Percentiles rank a stretch among this genome's conserved stretches.
phyloP scores from a whole-genome alignment of 2,888 invertebrate species.

The Exephanes ischioxanthus region DNA sequence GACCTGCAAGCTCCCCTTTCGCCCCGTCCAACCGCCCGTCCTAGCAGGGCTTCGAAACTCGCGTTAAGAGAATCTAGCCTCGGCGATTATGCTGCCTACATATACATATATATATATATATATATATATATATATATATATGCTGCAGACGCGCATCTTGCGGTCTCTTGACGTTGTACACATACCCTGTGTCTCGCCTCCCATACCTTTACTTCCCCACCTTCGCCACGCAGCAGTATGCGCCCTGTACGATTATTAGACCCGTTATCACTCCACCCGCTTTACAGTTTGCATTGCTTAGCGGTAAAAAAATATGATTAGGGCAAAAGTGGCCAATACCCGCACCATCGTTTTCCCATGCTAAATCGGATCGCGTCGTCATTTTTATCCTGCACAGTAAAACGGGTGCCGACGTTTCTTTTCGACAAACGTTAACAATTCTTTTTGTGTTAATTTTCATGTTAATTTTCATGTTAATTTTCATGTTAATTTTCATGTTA shows the following conservation, averaged over 20 bases:
- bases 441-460: too few species aligned
- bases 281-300: constrained; percentile 12
- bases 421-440: too few species aligned
- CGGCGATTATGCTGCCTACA: constrained; percentile 50
- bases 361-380: too few species aligned
- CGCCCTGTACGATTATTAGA: constrained; percentile 33
- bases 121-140: constrained; percentile 52
- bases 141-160: constrained; percentile 51
- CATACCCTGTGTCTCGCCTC: constrained; percentile 5
- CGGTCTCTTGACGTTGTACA: constrained; percentile 43
- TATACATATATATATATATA: constrained; percentile 41
- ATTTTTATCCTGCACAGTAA: too few species aligned
- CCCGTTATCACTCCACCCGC: constrained; percentile 38
- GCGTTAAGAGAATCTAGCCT: constrained; percentile 67
- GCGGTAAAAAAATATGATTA: background rate
- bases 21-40: constrained; percentile 2
- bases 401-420: too few species aligned
- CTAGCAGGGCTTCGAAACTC: constrained; percentile 61
- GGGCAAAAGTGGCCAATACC: too few species aligned
- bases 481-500: too few species aligned
- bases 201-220: constrained; percentile 2
- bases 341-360: too few species aligned
- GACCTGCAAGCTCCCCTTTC: constrained; percentile 42
- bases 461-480: too few species aligned
- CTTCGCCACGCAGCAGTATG: constrained; percentile 14